Conservation (phyloP, 1,140 invertebrate genomes). For the Trinorchestia longiramus region DNA sequence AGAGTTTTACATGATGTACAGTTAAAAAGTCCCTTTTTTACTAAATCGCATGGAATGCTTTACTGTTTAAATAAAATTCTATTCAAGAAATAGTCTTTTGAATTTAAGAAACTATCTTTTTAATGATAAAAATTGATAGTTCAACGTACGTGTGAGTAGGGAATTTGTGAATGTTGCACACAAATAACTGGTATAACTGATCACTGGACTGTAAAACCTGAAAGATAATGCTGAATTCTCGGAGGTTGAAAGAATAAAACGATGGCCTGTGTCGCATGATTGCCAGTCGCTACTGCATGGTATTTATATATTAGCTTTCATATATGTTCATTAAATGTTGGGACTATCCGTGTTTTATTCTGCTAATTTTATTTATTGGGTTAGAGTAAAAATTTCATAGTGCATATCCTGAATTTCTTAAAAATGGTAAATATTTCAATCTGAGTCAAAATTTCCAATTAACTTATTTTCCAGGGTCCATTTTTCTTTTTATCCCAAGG, state of each 20-base stretch:
- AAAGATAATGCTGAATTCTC: no score
- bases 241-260: not conserved
- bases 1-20: not conserved
- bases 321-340: constrained; percentile 21
- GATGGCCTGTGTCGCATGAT: not conserved
- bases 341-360: not conserved
- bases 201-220: no score
- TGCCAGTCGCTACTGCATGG: not conserved
- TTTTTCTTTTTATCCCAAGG: not conserved
- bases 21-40: no score
- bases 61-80: no score
- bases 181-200: no score
- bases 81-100: no score
- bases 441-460: not conserved
- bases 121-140: no score
- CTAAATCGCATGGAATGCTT: no score
- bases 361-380: not conserved
- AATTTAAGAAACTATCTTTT: no score
- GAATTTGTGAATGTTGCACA: no score
- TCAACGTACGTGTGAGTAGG: no score
- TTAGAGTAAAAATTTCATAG: not conserved
- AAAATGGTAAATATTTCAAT: not conserved
- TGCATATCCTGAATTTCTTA: not conserved
- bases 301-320: not conserved
- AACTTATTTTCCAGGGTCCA: not conserved